These are phyloP conservation scores for Mythimna impura DNA, from an alignment of 2,888 invertebrate genomes.

Conservation along the genomic window DNA sequence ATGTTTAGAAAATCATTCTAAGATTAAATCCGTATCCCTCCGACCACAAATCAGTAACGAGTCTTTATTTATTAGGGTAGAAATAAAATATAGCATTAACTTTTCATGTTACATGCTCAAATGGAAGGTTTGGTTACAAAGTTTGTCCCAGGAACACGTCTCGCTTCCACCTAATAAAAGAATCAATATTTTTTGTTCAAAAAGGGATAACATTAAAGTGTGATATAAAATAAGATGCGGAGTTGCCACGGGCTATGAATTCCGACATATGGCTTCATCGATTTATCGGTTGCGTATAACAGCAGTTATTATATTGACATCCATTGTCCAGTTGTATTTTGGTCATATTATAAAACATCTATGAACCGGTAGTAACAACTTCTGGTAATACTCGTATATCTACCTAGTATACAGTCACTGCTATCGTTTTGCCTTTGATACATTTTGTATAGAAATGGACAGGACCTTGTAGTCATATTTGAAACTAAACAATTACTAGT, in stretches of 20 bases:
- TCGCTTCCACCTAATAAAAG: conserved; percentile 50
- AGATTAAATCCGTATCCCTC: conserved; percentile 62
- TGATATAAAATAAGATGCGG: conserved; percentile 38
- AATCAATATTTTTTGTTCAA: conserved; percentile 50
- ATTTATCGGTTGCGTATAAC: conserved; percentile 27
- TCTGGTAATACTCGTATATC: not conserved
- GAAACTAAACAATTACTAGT: conserved; percentile 15
- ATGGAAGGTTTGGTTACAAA: conserved; percentile 61
- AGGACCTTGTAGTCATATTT: conserved; percentile 14
- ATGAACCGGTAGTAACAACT: conserved; percentile 1
- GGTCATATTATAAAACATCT: not conserved
- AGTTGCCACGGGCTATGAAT: conserved; percentile 38
- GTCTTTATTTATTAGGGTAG: conserved; percentile 66
- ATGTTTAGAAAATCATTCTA: conserved; percentile 62
- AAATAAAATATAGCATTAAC: conserved; percentile 67
- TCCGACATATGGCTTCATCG: conserved; percentile 39
- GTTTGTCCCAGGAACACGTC: conserved; percentile 54
- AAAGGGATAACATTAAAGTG: conserved; percentile 55
- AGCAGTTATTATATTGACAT: conserved; percentile 12
- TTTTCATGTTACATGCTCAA: conserved; percentile 64
- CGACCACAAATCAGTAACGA: conserved; percentile 65
- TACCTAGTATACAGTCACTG: not conserved
- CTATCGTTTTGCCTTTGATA: not conserved
- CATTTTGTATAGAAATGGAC: conserved; percentile 1
- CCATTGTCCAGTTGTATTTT: conserved; percentile 6